Conservation (phyloP, 2,888 invertebrate genomes). For the Dicyrtomina minuta region DNA sequence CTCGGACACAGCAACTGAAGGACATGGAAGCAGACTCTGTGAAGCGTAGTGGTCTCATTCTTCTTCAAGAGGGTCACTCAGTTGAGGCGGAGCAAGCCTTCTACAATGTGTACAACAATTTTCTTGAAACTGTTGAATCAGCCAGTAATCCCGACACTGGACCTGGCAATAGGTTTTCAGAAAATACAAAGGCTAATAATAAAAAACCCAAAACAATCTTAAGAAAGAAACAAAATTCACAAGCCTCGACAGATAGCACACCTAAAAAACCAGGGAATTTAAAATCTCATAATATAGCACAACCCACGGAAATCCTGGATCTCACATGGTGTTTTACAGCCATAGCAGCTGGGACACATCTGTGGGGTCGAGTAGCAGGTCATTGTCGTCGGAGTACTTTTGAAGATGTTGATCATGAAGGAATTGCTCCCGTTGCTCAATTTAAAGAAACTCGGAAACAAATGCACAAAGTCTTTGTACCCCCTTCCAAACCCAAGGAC, state of each 20-base stretch:
- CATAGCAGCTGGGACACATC: neutral
- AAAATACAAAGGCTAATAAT: neutral
- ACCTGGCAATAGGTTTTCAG: neutral
- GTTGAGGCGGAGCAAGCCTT: slow-evolving; percentile 13
- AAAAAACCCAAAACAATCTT: neutral
- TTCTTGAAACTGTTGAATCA: neutral
- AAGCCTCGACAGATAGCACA: neutral
- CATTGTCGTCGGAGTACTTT: slow-evolving; percentile 17
- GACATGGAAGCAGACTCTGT: neutral
- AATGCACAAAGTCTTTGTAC: neutral
- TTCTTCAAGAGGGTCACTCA: slow-evolving; percentile 9
- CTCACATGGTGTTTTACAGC: neutral
- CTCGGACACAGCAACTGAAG: neutral
- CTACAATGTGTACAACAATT: neutral
- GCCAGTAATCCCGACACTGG: neutral
- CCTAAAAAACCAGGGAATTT: too few relatives aligned
- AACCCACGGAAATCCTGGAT: too few relatives aligned
- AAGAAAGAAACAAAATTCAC: neutral
- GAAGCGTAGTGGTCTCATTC: neutral
- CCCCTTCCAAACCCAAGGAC: neutral
- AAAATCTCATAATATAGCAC: too few relatives aligned
- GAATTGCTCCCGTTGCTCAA: neutral
- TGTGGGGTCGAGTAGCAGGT: slow-evolving; percentile 10
- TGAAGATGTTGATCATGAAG: neutral
- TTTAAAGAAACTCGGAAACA: neutral